Evolutionary conservation across 2,888 invertebrate species (phyloP), one percentile per base, ranked within the genome.

Genomic region (Elegia similella): DNA sequence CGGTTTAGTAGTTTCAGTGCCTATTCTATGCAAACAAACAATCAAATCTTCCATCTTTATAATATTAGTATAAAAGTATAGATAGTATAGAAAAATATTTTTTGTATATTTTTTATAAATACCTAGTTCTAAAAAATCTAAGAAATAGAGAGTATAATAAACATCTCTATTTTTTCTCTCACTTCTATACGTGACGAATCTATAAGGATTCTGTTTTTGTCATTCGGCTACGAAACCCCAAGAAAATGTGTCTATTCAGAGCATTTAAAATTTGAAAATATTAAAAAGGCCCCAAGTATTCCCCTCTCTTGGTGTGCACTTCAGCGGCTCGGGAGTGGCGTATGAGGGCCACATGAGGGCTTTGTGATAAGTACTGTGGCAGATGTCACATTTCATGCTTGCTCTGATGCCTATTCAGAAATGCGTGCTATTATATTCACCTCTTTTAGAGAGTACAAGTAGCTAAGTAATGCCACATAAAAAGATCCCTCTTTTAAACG

Each of bases 351-450:
- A 13, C n/a, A 10, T 34, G 32, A 54, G 54, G 43, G 54, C 17
- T 30, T 54, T 54, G 29, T 44, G 30, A 44, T 44, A 44, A 54
- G 54, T 54, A 54, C 54, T 54, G 54, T 32, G 2, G 54, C 54
- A 44, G 30, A 54, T 54, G 54, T 50, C 50, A 50, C 50, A 50
- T 48, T 48, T 48, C 48, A 48, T 34, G 50, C 47, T 30, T 15
- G 15, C 17, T 50, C 48, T 48, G 50, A 34, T 34, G 50, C 50
- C 50, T 50, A 50, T 50, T 50, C 50, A 50, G 10, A 13, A 50
- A 50, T 13, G 13, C 15, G 16, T 3, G 50, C 34, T 34, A 16
- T 48, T 48, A 48, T 48, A 15, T 15, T 16, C 50, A 34, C 34
- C 16, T 34, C 47, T 48, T 30, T 48, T 30, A 10, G 17, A 10